Conservation (phyloP, 2,888 invertebrate species). For the Drosophila infuscata region DNA sequence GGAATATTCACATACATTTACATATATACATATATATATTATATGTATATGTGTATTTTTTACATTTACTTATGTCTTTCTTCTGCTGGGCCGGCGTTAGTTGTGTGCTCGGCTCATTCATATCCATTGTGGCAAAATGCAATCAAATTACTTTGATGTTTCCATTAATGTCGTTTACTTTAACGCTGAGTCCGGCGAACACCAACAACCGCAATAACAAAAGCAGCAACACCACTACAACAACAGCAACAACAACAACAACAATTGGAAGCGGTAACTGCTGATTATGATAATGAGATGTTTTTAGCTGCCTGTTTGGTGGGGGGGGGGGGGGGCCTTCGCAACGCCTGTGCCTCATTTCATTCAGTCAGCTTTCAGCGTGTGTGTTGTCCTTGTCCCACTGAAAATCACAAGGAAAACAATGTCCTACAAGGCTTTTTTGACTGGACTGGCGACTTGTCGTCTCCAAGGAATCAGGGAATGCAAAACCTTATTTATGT, state of each 20-base stretch:
- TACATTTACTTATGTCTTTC: slow-evolving; percentile 29
- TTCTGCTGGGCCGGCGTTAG: slow-evolving; percentile 21
- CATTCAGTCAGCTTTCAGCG: slow-evolving; percentile 6
- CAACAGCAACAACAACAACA: slow-evolving; percentile 16
- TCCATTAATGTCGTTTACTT: slow-evolving; percentile 80
- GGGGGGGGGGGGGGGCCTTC: slow-evolving; percentile 20
- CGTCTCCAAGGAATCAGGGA: slow-evolving; percentile 43
- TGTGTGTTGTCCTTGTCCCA: slow-evolving; percentile 19
- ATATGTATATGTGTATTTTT: slow-evolving; percentile 23
- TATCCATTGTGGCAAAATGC: slow-evolving; percentile 76
- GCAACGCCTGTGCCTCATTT: slow-evolving; percentile 41
- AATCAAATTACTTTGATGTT: slow-evolving; percentile 81
- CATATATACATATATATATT: slow-evolving; percentile 8
- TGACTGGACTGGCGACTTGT: slow-evolving; percentile 31
- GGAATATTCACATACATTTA: slow-evolving; percentile 13
- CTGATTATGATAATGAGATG: slow-evolving; percentile 54
- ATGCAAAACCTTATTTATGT: slow-evolving; percentile 39
- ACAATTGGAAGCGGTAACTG: slow-evolving; percentile 30
- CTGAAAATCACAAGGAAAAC: slow-evolving; percentile 57
- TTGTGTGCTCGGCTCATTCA: slow-evolving; percentile 58
- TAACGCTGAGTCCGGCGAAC: slow-evolving; percentile 54
- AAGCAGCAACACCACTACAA: background rate
- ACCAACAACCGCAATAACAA: slow-evolving; percentile 17
- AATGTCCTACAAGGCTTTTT: slow-evolving; percentile 55
- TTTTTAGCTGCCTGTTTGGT: slow-evolving; percentile 37